A percentile compares a stretch with the other conserved stretches of the same genome.
Conservation (phyloP, 23 tunicate genomes). For the Ciona savignyi region DNA sequence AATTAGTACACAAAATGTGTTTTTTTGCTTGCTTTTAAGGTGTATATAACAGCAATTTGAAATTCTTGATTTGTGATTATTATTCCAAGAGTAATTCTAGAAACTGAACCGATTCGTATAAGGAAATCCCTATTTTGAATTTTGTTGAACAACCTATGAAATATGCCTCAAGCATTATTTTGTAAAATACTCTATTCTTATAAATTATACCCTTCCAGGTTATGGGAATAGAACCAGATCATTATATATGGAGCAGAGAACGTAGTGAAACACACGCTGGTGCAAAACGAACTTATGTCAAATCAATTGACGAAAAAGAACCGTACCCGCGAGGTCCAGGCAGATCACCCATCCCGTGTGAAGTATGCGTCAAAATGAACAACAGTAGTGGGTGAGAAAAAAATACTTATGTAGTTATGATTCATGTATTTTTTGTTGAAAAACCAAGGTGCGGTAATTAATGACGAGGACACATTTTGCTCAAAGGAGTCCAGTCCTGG, state of each 20-base stretch:
- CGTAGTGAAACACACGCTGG: slow-evolving; percentile 60
- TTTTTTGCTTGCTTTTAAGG: too few species aligned
- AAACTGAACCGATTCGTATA: too few species aligned
- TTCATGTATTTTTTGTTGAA: neutral
- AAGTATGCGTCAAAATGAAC: slow-evolving; percentile 21
- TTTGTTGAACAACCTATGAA: too few species aligned
- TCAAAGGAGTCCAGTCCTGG: too few species aligned
- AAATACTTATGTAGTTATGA: neutral
- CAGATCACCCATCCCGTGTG: slow-evolving; percentile 83
- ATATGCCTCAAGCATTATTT: too few species aligned
- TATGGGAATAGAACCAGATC: slow-evolving; percentile 57
- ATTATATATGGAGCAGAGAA: slow-evolving; percentile 71
- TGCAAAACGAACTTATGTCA: slow-evolving; percentile 46
- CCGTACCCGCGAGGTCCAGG: slow-evolving; percentile 92
- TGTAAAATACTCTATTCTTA: too few species aligned
- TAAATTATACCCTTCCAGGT: slow-evolving; percentile 26
- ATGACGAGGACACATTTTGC: too few species aligned
- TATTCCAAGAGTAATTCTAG: too few species aligned
- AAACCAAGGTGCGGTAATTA: neutral
- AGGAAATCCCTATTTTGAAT: too few species aligned
- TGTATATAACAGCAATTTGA: too few species aligned
- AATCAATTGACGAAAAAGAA: slow-evolving; percentile 66
- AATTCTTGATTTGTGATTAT: too few species aligned
- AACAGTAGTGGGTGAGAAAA: slow-evolving; percentile 61
- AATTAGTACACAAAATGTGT: too few species aligned